These are phyloP conservation scores for Oreamnos americanus DNA, from an alignment of 2,113 vertebrate genomes.

Conservation along the genomic window DNA sequence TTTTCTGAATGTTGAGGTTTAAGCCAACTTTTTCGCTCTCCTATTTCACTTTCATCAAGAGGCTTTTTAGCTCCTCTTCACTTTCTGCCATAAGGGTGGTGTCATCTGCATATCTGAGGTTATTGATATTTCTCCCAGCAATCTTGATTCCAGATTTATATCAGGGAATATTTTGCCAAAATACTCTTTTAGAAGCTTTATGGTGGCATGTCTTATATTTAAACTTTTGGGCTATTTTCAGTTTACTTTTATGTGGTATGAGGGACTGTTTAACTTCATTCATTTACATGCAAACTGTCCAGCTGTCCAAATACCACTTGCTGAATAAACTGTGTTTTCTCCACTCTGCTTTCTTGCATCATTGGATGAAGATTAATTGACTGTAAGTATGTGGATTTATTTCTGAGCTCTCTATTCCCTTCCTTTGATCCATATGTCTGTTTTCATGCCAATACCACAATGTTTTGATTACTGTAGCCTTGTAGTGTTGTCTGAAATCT, in stretches of 20 bases:
- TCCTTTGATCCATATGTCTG: neutral
- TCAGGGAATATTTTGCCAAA: neutral
- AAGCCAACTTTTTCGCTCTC: no score
- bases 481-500: neutral
- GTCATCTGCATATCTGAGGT: no score
- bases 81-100: no score
- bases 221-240: neutral
- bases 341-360: neutral
- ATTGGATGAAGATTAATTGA: neutral
- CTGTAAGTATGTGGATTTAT: neutral
- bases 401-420: neutral
- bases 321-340: neutral
- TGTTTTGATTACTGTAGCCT: neutral
- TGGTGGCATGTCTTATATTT: neutral
- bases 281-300: neutral
- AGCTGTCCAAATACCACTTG: neutral
- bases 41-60: no score
- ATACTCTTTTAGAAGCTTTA: neutral
- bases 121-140: no score
- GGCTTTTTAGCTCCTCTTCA: no score
- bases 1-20: no score
- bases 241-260: neutral
- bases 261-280: neutral
- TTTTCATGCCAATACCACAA: neutral
- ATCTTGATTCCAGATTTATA: neutral